Evolutionary conservation across 2,888 invertebrate genomes (phyloP).

Genomic region (Capitulum mitella): DNA sequence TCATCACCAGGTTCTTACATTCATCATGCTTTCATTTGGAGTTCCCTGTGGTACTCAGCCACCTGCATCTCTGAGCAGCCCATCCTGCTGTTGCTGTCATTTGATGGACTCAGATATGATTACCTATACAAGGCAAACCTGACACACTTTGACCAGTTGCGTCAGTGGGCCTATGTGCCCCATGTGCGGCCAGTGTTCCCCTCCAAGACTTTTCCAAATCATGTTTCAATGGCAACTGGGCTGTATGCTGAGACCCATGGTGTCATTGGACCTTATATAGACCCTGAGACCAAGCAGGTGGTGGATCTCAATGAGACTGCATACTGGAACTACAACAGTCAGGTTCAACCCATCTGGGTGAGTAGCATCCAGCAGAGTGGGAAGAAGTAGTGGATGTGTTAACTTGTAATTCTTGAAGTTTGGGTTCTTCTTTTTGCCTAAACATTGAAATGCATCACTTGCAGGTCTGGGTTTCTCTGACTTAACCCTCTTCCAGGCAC

Average conservation of each 20-base stretch:
- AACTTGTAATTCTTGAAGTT: no score
- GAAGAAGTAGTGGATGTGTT: no score
- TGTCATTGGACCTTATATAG: neutral
- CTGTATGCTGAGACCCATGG: conserved; percentile 8
- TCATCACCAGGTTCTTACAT: no score
- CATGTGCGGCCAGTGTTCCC: conserved; percentile 57
- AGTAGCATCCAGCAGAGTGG: no score
- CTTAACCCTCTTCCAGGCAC: no score
- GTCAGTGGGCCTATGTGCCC: conserved; percentile 52
- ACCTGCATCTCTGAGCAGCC: neutral
- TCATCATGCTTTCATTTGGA: no score
- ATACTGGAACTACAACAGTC: neutral
- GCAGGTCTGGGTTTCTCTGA: no score
- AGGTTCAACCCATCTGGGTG: neutral
- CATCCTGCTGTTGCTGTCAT: conserved; percentile 53
- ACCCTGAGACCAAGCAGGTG: neutral
- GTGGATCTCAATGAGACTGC: neutral
- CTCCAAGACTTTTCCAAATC: conserved; percentile 68
- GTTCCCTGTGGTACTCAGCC: no score
- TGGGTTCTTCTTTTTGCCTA: no score
- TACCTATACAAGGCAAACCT: conserved; percentile 55
- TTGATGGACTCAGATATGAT: conserved; percentile 63
- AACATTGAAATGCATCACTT: no score
- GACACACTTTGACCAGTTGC: conserved; percentile 50
- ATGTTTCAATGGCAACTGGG: conserved; percentile 59